A percentile compares a stretch with the other conserved stretches of the same genome.
Evolutionary conservation across 1,140 invertebrate genomes (phyloP).

Genomic region (Eurosta solidaginis): DNA sequence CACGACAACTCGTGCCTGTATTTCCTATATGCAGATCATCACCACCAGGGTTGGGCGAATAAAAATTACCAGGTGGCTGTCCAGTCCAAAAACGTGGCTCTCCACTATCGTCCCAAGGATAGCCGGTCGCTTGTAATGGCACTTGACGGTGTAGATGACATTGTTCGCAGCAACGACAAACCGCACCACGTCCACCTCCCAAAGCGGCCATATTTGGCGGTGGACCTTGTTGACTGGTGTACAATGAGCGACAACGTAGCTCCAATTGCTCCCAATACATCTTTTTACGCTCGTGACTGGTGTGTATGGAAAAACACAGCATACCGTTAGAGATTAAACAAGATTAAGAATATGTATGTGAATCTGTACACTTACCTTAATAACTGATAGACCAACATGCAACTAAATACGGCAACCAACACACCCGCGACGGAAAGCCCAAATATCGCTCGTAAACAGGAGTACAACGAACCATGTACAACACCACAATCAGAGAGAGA

Average conservation of each 20-base stretch:
- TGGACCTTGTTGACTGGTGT: conserved; percentile 65
- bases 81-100: conserved; percentile 49
- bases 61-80: conserved; percentile 69
- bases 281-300: conserved; percentile 87
- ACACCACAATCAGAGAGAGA: conserved; percentile 84
- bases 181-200: conserved; percentile 38
- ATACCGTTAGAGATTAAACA: background rate
- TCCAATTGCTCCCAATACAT: conserved; percentile 93
- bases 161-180: conserved; percentile 58
- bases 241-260: conserved; percentile 77
- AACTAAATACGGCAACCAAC: conserved; percentile 86
- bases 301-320: too few relatives aligned
- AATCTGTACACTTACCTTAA: conserved; percentile 65
- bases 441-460: conserved; percentile 84
- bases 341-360: background rate
- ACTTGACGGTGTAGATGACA: conserved; percentile 57
- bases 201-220: conserved; percentile 42
- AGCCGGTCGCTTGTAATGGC: conserved; percentile 44
- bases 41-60: conserved; percentile 77
- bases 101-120: conserved; percentile 54
- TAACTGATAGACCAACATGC: conserved; percentile 88
- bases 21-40: conserved; percentile 47
- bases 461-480: conserved; percentile 83
- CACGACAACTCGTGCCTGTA: conserved; percentile 29
- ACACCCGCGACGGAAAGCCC: conserved; percentile 87